Evolutionary conservation across 37 sponge, comb jelly and placozoan genomes (phyloP).

Genomic region (Beroe forskalii): DNA sequence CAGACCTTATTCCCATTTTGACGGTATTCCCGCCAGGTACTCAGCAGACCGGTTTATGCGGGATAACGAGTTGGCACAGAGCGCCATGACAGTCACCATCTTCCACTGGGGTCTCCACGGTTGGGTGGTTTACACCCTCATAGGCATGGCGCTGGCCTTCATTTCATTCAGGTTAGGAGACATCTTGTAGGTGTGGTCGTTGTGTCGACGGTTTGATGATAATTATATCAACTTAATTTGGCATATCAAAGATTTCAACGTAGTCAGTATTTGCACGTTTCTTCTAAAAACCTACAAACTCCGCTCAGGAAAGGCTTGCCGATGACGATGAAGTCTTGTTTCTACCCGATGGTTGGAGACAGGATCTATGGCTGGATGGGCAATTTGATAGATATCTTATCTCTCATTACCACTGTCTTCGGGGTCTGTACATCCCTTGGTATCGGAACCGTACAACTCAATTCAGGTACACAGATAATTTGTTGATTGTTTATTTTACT

Average conservation of each 20-base stretch:
- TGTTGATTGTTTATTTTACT: too few relatives aligned
- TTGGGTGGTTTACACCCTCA: constrained; percentile 18
- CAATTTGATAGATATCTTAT: constrained; percentile 24
- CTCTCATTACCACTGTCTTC: constrained; percentile 47
- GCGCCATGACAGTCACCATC: not conserved
- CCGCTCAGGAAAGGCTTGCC: constrained; percentile 63
- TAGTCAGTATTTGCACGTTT: too few relatives aligned
- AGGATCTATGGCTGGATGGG: constrained; percentile 64
- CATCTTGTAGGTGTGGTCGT: too few relatives aligned
- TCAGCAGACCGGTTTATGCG: constrained; percentile 47
- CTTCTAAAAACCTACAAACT: too few relatives aligned
- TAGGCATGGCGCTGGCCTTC: constrained; percentile 46
- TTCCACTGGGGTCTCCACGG: constrained; percentile 53
- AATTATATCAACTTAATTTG: too few relatives aligned
- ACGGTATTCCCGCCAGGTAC: constrained; percentile 9
- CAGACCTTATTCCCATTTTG: too few relatives aligned
- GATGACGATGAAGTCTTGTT: constrained; percentile 64
- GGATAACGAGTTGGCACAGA: constrained; percentile 54
- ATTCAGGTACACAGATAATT: constrained; percentile 31
- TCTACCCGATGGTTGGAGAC: constrained; percentile 57
- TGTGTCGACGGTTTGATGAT: too few relatives aligned
- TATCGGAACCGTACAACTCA: constrained; percentile 49
- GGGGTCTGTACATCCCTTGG: constrained; percentile 53
- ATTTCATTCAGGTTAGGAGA: constrained; percentile 21
- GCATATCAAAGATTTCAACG: too few relatives aligned